Evolutionary conservation across 2,888 invertebrate genomes (phyloP).

Genomic region (Bibio marci): DNA sequence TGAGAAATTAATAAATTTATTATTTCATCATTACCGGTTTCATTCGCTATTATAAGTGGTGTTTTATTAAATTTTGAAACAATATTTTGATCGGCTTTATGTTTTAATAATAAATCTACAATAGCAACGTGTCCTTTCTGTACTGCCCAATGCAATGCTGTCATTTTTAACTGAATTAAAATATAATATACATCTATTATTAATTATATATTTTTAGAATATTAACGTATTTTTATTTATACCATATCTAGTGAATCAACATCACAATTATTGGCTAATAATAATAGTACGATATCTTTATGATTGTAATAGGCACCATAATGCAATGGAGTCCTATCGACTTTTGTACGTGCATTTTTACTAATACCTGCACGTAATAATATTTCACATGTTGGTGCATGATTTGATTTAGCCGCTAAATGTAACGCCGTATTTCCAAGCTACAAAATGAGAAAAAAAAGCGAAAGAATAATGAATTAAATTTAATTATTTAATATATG

Average conservation of each 20-base stretch:
- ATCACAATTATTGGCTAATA: slow-evolving; percentile 51
- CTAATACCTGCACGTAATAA: slow-evolving; percentile 73
- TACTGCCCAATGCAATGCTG: slow-evolving; percentile 88
- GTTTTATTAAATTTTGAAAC: slow-evolving; percentile 59
- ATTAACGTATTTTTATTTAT: no score
- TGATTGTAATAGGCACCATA: slow-evolving; percentile 77
- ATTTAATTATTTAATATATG: neutral
- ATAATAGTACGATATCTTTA: slow-evolving; percentile 47
- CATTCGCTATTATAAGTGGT: slow-evolving; percentile 45
- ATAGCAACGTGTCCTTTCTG: slow-evolving; percentile 58
- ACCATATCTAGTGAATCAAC: slow-evolving; percentile 67
- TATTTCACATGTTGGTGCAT: slow-evolving; percentile 59
- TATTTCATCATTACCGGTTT: slow-evolving; percentile 44
- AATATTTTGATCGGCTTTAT: slow-evolving; percentile 52
- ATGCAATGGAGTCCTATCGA: slow-evolving; percentile 81
- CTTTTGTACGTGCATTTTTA: slow-evolving; percentile 78
- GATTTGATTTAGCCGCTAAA: slow-evolving; percentile 69
- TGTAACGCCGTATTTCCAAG: slow-evolving; percentile 81
- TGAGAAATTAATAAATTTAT: slow-evolving; percentile 36
- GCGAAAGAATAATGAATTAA: slow-evolving; percentile 4
- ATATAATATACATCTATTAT: no score
- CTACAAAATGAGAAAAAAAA: slow-evolving; percentile 29
- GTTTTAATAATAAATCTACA: slow-evolving; percentile 48
- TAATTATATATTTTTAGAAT: no score
- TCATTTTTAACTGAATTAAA: slow-evolving; percentile 55